Percentiles rank a stretch among this genome's conserved stretches.
Conservation (phyloP, 2,888 invertebrate species). For the Cremastinae sp. region DNA sequence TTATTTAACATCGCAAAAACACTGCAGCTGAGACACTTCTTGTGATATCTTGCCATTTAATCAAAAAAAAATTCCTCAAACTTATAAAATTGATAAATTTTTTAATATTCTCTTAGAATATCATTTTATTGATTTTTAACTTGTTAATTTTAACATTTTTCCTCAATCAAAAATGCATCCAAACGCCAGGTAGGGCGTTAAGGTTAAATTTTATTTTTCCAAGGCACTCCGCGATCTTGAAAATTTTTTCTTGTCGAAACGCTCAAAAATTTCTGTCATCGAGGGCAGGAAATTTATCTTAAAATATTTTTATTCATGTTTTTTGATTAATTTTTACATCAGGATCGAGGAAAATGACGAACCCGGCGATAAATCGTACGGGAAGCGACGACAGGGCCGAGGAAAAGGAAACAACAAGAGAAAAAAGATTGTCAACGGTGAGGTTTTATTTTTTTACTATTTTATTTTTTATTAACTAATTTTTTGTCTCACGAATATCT, state of each 20-base stretch:
- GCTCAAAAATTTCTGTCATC: conserved; percentile 20
- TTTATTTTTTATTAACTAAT: not conserved
- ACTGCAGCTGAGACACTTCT: conserved; percentile 59
- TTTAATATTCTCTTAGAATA: not conserved
- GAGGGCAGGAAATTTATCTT: not conserved
- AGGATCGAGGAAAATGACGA: not conserved
- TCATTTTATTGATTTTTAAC: not conserved
- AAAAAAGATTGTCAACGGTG: conserved; percentile 44
- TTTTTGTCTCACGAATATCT: not conserved
- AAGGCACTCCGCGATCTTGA: conserved; percentile 50
- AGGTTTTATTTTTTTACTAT: conserved; percentile 11
- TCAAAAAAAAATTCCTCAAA: too few relatives aligned
- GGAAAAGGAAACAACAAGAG: conserved; percentile 53
- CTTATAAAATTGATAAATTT: not conserved
- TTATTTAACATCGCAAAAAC: conserved; percentile 61
- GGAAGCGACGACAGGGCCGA: conserved; percentile 52
- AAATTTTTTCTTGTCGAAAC: not conserved
- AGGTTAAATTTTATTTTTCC: conserved; percentile 34
- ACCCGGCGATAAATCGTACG: conserved; percentile 29
- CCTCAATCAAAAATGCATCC: not conserved
- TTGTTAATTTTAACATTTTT: conserved; percentile 34
- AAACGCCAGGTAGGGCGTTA: conserved; percentile 41
- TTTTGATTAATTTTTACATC: not conserved
- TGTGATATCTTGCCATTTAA: conserved; percentile 65
- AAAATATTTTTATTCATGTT: not conserved